A percentile compares a stretch with the other conserved stretches of the same genome.
These are phyloP conservation scores for Phoenicopterus ruber DNA, from an alignment of 2,113 vertebrate genomes.

Conservation along the genomic window DNA sequence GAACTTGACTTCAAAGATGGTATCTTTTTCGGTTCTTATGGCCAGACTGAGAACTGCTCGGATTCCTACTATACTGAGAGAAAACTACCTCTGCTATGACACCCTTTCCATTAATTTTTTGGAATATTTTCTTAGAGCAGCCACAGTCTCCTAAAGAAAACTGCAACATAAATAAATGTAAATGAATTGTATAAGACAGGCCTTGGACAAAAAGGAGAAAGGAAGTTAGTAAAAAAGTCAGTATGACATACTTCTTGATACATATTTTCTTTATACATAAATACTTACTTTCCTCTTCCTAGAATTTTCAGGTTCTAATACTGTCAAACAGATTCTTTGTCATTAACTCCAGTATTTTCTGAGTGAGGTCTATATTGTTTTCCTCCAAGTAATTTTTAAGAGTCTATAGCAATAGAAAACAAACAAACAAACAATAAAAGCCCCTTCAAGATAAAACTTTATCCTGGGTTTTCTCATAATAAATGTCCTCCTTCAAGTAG, in stretches of 20 bases:
- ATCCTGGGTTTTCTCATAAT: background rate
- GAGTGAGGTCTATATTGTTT: background rate
- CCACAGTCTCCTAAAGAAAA: background rate
- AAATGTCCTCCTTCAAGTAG: background rate
- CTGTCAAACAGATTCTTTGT: background rate
- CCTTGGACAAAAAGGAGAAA: background rate
- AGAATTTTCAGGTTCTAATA: background rate
- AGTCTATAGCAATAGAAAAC: background rate
- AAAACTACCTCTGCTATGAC: background rate
- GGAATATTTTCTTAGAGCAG: background rate
- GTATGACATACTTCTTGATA: background rate
- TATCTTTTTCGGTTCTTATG: background rate
- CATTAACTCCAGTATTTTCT: background rate
- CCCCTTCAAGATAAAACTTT: background rate
- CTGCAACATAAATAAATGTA: background rate
- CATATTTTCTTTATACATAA: background rate
- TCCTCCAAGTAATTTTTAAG: background rate
- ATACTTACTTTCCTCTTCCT: background rate
- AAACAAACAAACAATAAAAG: background rate
- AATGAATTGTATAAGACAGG: background rate
- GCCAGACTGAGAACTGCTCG: background rate
- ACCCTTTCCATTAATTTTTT: background rate
- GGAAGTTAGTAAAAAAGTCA: background rate
- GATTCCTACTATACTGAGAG: background rate
- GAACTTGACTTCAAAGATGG: background rate